phyloP scores from a whole-genome alignment of 2,888 invertebrate species.

The Stictocephala bisonia region DNA sequence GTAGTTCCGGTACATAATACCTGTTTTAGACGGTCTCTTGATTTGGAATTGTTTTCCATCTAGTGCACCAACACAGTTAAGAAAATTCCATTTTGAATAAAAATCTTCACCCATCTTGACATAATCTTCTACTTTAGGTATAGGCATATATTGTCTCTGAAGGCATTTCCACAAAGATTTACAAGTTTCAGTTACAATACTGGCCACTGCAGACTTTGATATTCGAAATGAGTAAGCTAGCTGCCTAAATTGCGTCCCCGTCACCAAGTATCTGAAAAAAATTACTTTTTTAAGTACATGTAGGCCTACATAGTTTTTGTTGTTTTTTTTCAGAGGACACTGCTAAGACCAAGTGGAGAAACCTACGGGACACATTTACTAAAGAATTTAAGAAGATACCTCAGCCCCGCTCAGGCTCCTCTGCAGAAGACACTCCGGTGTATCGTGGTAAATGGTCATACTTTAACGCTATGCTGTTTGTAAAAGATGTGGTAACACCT shows the following conservation, averaged over 20 bases:
- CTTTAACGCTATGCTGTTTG: constrained; percentile 16
- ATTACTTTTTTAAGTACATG: too few relatives aligned
- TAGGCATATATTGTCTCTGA: too few relatives aligned
- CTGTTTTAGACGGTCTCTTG: background rate
- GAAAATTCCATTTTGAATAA: too few relatives aligned
- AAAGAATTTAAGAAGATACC: constrained; percentile 4
- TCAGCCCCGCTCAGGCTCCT: constrained; percentile 19
- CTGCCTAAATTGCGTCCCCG: too few relatives aligned
- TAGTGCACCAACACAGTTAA: too few relatives aligned
- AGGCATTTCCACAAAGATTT: too few relatives aligned
- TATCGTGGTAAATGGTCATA: constrained; percentile 20
- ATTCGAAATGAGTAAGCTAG: too few relatives aligned
- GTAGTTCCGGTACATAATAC: constrained; percentile 1
- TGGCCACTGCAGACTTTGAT: too few relatives aligned
- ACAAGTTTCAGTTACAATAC: too few relatives aligned
- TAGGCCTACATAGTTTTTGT: background rate
- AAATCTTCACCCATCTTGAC: too few relatives aligned
- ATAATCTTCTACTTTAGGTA: too few relatives aligned
- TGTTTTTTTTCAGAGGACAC: constrained; percentile 24
- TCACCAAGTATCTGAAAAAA: too few relatives aligned
- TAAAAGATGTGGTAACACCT: constrained; percentile 6
- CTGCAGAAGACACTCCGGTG: background rate
- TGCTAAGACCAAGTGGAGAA: constrained; percentile 23
- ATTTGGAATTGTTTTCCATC: background rate
- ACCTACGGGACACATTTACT: constrained; percentile 26